These are phyloP conservation scores for Plumapathes pennacea DNA, from an alignment of 92 coral and sea anemone species.

Conservation along the genomic window DNA sequence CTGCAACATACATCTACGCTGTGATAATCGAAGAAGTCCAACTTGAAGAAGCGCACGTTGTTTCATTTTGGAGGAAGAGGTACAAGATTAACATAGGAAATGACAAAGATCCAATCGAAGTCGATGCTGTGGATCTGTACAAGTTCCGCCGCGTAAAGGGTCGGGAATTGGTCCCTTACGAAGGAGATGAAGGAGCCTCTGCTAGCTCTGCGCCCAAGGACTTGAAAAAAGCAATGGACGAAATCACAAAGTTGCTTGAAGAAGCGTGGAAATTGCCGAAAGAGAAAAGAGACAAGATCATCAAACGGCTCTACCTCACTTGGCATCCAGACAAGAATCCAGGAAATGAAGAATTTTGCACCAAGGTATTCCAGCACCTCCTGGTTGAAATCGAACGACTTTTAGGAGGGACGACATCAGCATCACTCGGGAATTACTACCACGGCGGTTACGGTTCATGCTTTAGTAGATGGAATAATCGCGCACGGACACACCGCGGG, in stretches of 20 bases:
- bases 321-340: conserved; percentile 85
- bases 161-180: too few relatives aligned
- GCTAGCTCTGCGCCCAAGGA: too few relatives aligned
- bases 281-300: conserved; percentile 23
- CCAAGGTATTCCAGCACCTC: conserved; percentile 66
- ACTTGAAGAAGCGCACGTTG: background rate
- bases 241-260: conserved; percentile 32
- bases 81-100: conserved; percentile 54
- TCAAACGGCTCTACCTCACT: conserved; percentile 49
- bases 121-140: conserved; percentile 51
- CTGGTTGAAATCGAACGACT: conserved; percentile 46
- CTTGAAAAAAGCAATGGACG: too few relatives aligned
- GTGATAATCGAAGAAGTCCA: conserved; percentile 38
- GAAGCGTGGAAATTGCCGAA: conserved; percentile 62
- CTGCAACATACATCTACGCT: conserved; percentile 64
- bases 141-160: conserved; percentile 64
- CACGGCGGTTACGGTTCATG: conserved; percentile 20
- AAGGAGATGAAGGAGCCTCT: too few relatives aligned
- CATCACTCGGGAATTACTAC: background rate
- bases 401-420: conserved; percentile 17
- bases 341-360: conserved; percentile 63
- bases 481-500: conserved; percentile 24
- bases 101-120: conserved; percentile 19
- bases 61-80: conserved; percentile 4
- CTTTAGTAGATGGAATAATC: conserved; percentile 36